These are phyloP conservation scores for Proteles cristata DNA, from an alignment of 2,113 vertebrate genomes.

Conservation along the genomic window DNA sequence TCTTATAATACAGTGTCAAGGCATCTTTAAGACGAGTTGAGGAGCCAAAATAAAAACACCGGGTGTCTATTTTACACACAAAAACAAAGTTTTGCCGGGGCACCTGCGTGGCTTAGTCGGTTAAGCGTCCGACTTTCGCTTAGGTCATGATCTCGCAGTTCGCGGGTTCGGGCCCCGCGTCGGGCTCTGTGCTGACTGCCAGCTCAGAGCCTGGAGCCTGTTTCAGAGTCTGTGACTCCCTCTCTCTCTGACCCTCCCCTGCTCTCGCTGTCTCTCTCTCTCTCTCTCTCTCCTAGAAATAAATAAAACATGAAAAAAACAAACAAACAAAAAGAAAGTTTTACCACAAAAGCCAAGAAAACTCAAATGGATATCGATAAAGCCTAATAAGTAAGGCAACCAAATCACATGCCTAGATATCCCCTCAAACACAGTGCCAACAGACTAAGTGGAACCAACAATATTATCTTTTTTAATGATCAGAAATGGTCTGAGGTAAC, in stretches of 20 bases:
- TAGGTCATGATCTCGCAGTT: too few species aligned
- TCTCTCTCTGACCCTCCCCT: too few species aligned
- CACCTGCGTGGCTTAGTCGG: too few species aligned
- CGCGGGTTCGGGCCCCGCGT: too few species aligned
- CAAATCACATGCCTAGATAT: background rate
- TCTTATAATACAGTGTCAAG: background rate
- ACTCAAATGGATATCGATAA: background rate
- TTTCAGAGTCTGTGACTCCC: too few species aligned
- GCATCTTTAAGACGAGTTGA: background rate
- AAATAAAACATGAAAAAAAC: too few species aligned
- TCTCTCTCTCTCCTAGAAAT: too few species aligned
- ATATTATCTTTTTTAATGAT: background rate
- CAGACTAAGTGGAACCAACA: background rate
- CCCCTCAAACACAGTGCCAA: background rate
- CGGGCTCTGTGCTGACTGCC: too few species aligned
- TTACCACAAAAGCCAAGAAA: background rate
- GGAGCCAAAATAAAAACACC: background rate
- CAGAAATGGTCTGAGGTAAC: background rate
- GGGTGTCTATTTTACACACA: background rate
- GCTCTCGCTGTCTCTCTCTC: too few species aligned
- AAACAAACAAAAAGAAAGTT: background rate
- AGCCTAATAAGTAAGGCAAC: background rate
- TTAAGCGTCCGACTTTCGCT: too few species aligned
- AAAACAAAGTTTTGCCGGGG: background rate
- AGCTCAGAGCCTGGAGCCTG: too few species aligned